Evolutionary conservation across 2,797 vertebrate species (phyloP).

Genomic region (Phataginus tricuspis): DNA sequence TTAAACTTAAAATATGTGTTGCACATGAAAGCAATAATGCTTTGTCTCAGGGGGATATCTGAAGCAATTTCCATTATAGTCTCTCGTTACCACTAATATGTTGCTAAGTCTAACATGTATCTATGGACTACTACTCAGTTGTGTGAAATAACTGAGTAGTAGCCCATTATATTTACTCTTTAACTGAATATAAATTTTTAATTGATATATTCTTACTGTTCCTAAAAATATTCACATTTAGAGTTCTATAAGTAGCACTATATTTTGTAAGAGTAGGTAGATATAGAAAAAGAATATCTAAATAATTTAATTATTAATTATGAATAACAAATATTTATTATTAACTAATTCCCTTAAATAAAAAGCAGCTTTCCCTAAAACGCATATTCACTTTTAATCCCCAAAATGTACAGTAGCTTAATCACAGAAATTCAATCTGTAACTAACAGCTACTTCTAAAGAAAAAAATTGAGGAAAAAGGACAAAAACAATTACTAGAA

Average conservation of each 20-base stretch:
- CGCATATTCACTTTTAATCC: conserved; percentile 16
- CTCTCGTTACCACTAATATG: background rate
- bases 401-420: background rate
- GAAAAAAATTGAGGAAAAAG: conserved; percentile 17
- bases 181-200: conserved; percentile 6
- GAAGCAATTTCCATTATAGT: background rate
- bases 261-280: background rate
- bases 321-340: too few species aligned
- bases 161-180: conserved; percentile 14
- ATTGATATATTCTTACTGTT: conserved; percentile 5
- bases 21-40: background rate
- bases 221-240: background rate
- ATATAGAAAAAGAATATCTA: background rate
- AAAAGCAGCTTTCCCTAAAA: conserved; percentile 34
- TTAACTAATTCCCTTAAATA: conserved; percentile 18
- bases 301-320: background rate
- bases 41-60: background rate
- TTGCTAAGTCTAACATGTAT: background rate
- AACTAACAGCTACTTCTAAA: background rate
- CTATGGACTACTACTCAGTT: background rate
- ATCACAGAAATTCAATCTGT: conserved; percentile 7
- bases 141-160: background rate
- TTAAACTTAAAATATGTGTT: conserved; percentile 31
- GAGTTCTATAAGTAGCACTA: background rate
- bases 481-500: background rate